Evolutionary conservation across 2,113 vertebrate species (phyloP).

Genomic region (Canis aureus): DNA sequence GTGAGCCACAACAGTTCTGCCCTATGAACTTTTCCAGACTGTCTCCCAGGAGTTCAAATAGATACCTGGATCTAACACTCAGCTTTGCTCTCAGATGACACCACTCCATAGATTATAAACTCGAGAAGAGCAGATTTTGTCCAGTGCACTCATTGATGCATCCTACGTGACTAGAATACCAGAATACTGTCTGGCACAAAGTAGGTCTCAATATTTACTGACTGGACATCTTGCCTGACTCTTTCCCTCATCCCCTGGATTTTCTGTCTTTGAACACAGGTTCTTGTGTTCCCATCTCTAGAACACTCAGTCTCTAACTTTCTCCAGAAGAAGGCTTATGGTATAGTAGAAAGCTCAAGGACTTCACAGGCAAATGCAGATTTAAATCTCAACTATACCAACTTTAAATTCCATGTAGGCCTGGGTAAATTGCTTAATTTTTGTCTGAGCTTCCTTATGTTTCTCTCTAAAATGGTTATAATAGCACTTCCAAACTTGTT

Average conservation of each 20-base stretch:
- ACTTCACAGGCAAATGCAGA: not conserved
- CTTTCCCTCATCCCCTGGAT: not conserved
- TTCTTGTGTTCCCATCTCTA: not conserved
- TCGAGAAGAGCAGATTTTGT: not conserved
- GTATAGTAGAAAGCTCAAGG: not conserved
- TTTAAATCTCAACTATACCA: not conserved
- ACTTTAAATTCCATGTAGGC: not conserved
- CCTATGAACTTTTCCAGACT: not conserved
- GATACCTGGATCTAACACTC: not conserved
- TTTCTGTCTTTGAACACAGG: not conserved
- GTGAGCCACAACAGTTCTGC: not conserved
- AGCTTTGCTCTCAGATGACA: not conserved
- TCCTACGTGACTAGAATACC: not conserved
- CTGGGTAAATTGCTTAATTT: not conserved
- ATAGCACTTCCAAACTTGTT: not conserved
- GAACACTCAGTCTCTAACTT: not conserved
- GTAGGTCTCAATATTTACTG: not conserved
- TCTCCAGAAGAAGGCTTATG: not conserved
- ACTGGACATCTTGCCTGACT: not conserved
- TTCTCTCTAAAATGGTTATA: slow-evolving; percentile 5
- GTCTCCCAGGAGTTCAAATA: not conserved
- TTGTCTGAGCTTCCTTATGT: not conserved
- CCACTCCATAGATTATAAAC: not conserved
- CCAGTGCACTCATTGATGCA: not conserved
- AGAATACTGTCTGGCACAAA: not conserved